phyloP scores from a whole-genome alignment of 2,113 vertebrate species.

The Lophotis ruficrista region DNA sequence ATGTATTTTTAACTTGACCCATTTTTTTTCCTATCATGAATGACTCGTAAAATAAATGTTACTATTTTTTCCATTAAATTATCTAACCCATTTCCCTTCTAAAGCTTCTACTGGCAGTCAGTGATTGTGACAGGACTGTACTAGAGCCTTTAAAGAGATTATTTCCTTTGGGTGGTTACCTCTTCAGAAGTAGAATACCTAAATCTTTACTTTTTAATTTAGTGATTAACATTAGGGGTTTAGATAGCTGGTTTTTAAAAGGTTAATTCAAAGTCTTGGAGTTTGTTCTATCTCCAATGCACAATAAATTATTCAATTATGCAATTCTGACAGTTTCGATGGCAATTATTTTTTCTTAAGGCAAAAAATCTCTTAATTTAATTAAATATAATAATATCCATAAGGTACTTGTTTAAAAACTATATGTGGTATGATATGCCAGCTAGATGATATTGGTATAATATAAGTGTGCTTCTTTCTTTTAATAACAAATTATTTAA shows the following conservation, averaged over 20 bases:
- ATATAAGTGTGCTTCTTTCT: not conserved
- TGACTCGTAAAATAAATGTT: not conserved
- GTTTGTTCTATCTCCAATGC: not conserved
- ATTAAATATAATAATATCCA: not conserved
- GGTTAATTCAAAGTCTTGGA: not conserved
- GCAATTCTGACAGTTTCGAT: not conserved
- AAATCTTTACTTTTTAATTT: not conserved
- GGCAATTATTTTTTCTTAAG: not conserved
- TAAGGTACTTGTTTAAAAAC: not conserved
- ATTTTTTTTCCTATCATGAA: not conserved
- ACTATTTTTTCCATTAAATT: not conserved
- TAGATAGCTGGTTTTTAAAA: not conserved
- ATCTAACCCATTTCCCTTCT: not conserved
- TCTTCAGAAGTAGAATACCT: not conserved
- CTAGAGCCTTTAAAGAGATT: not conserved
- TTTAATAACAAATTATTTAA: not conserved
- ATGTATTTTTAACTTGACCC: not conserved
- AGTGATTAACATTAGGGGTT: not conserved
- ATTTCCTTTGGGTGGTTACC: not conserved
- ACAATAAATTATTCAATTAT: not conserved
- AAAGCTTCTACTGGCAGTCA: not conserved
- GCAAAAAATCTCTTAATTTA: not conserved
- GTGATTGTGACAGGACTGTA: not conserved
- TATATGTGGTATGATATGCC: not conserved
- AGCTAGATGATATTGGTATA: not conserved